phyloP scores from a whole-genome alignment of 92 coral and sea anemone species.

The Palythoa heliodiscus region DNA sequence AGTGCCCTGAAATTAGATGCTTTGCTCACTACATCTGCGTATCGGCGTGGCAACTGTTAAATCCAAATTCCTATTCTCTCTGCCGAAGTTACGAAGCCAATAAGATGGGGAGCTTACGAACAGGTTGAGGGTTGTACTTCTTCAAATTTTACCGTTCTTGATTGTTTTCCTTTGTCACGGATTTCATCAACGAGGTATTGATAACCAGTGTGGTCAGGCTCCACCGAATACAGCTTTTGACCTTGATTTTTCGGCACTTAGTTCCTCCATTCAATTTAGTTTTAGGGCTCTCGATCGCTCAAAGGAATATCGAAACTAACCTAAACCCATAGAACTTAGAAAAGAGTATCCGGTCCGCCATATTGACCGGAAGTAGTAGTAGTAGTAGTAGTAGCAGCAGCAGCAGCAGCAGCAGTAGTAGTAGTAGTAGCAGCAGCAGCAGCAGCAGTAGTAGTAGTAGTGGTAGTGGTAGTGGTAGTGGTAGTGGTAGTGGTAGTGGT shows the following conservation, averaged over 20 bases:
- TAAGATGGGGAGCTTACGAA: not conserved
- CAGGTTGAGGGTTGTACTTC: not conserved
- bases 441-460: too few relatives aligned
- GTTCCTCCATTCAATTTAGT: not conserved
- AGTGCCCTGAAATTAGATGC: too few relatives aligned
- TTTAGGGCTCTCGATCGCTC: not conserved
- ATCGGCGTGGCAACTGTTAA: not conserved
- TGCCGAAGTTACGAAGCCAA: conserved; percentile 3
- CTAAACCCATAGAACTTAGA: not conserved
- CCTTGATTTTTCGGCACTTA: conserved; percentile 2
- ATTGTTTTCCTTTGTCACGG: not conserved
- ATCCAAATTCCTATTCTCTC: conserved; percentile 3
- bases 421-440: too few relatives aligned
- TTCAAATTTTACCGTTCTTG: not conserved
- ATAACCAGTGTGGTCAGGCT: not conserved
- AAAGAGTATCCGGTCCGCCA: not conserved
- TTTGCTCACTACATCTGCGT: too few relatives aligned
- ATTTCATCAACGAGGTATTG: conserved; percentile 16
- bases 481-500: too few relatives aligned
- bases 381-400: too few relatives aligned
- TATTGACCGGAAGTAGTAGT: not conserved
- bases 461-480: too few relatives aligned
- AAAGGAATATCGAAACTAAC: not conserved
- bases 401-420: too few relatives aligned
- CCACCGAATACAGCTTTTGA: not conserved